These are phyloP conservation scores for Periophthalmodon schlosseri DNA, from an alignment of 2,113 vertebrate genomes.

Conservation along the genomic window DNA sequence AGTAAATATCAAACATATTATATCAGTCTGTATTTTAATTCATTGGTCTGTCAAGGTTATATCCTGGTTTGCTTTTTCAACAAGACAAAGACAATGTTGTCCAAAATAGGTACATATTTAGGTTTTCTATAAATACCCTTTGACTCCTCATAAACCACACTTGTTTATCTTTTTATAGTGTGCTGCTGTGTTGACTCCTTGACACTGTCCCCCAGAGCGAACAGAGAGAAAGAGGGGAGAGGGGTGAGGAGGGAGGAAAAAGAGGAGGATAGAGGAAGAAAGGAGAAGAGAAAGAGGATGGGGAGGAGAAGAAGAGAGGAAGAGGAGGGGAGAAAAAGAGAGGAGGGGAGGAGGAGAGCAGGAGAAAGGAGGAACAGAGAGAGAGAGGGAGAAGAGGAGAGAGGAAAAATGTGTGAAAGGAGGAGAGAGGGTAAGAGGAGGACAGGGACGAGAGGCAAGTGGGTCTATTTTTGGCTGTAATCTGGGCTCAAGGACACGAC, in stretches of 20 bases:
- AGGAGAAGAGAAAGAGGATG: too few relatives aligned
- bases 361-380: not conserved
- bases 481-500: conserved; percentile 43
- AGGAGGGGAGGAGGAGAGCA: not conserved
- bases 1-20: not conserved
- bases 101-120: not conserved
- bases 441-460: not conserved
- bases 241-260: too few relatives aligned
- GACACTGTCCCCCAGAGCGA: conserved; percentile 14
- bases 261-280: too few relatives aligned
- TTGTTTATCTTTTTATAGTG: conserved; percentile 6
- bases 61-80: not conserved
- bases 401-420: not conserved
- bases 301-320: not conserved
- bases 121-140: not conserved
- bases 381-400: not conserved
- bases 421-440: not conserved
- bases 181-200: not conserved
- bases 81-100: too few relatives aligned
- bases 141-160: not conserved
- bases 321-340: not conserved
- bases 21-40: not conserved
- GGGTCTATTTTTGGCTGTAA: conserved; percentile 54
- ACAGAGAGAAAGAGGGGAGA: not conserved
- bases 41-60: not conserved